phyloP scores from a whole-genome alignment of 2,113 vertebrate genomes.

The Halcyon malimbica region DNA sequence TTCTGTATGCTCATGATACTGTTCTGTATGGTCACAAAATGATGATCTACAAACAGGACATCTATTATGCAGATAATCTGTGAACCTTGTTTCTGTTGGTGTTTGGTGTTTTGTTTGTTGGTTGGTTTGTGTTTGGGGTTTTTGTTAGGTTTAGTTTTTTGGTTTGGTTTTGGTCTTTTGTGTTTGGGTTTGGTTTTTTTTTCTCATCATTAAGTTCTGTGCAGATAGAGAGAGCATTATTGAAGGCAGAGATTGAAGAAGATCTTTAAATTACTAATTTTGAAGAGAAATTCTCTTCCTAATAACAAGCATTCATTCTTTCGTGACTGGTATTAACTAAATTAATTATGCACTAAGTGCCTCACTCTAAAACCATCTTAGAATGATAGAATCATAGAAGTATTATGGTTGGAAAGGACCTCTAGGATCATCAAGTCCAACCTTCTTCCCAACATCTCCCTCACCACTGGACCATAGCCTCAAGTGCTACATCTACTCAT shows the following conservation, averaged over 20 bases:
- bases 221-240: not conserved
- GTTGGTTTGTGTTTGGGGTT: not conserved
- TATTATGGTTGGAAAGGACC: no score
- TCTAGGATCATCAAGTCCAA: no score
- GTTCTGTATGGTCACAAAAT: not conserved
- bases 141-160: not conserved
- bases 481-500: no score
- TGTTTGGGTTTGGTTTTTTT: not conserved
- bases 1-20: not conserved
- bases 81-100: not conserved
- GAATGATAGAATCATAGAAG: no score
- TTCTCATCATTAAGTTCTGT: not conserved
- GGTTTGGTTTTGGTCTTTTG: not conserved
- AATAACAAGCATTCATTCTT: not conserved
- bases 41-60: not conserved
- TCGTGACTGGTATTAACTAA: not conserved
- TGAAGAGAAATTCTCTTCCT: not conserved
- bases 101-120: no score
- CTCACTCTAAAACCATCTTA: not conserved
- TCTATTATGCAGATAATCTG: not conserved
- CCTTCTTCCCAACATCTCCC: no score
- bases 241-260: not conserved
- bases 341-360: not conserved
- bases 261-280: not conserved
- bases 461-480: no score